Evolutionary conservation across 2,888 invertebrate genomes (phyloP).

Genomic region (Resseliella maxima): DNA sequence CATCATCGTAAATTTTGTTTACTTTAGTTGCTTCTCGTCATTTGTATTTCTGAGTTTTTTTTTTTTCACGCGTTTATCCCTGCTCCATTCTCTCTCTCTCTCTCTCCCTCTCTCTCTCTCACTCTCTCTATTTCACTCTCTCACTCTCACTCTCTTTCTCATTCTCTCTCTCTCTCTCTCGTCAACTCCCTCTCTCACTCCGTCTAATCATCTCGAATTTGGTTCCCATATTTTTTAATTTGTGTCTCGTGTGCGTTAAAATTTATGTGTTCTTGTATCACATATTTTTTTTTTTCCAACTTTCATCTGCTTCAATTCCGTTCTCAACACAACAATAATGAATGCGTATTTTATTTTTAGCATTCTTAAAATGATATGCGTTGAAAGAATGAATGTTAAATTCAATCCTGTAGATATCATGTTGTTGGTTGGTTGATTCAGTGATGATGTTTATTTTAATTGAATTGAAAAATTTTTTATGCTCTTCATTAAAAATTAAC

Average conservation of each 20-base stretch:
- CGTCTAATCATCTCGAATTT: neutral
- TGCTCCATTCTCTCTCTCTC: too few species aligned
- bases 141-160: too few species aligned
- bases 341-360: slow-evolving; percentile 33
- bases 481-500: slow-evolving; percentile 29
- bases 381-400: neutral
- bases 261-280: slow-evolving; percentile 17
- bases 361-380: slow-evolving; percentile 1
- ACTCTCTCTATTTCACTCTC: too few species aligned
- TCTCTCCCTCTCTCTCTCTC: too few species aligned
- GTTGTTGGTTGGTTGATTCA: neutral
- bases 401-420: neutral
- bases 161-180: too few species aligned
- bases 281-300: neutral
- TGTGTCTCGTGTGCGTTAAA: slow-evolving; percentile 7
- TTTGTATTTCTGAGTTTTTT: neutral
- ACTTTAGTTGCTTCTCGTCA: neutral
- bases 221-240: neutral
- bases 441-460: slow-evolving; percentile 22
- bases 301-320: neutral
- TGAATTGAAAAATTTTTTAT: slow-evolving; percentile 4
- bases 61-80: neutral
- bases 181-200: too few species aligned
- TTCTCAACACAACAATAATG: neutral
- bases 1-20: neutral